Conservation (phyloP, 2,797 vertebrate species). For the Intellagama lesueurii region DNA sequence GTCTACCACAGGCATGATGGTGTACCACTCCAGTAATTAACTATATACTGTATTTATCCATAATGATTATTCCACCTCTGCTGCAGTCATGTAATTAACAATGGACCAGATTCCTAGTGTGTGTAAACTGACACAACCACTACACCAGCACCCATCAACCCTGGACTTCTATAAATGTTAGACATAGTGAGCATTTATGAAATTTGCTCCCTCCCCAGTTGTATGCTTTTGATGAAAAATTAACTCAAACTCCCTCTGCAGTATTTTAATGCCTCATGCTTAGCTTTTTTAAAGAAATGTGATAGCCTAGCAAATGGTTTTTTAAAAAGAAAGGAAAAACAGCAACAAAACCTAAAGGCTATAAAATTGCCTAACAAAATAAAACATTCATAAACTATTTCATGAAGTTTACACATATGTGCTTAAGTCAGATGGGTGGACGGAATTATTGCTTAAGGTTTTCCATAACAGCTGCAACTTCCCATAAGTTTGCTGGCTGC, state of each 20-base stretch:
- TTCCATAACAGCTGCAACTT: conserved; percentile 55
- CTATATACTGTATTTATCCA: background rate
- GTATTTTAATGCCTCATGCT: conserved; percentile 39
- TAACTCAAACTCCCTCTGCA: conserved; percentile 5
- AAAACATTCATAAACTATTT: conserved; percentile 62
- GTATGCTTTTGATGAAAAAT: conserved; percentile 35
- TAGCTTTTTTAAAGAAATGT: conserved; percentile 48
- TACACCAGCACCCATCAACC: background rate
- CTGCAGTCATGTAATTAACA: background rate
- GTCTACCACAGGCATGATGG: background rate
- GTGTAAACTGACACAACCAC: background rate
- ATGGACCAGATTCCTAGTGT: background rate
- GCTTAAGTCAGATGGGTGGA: conserved; percentile 56
- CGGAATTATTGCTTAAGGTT: conserved; percentile 65
- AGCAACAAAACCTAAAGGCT: background rate
- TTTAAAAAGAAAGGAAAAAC: background rate
- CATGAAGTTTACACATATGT: conserved; percentile 58
- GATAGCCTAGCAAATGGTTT: conserved; percentile 51
- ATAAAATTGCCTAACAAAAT: conserved; percentile 63
- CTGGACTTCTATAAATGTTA: accelerated
- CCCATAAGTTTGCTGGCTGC: conserved; percentile 50
- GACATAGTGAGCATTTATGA: background rate
- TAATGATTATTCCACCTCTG: background rate
- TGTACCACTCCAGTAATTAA: background rate
- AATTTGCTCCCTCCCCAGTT: background rate